Base-by-base conservation (phyloP, 2,113 vertebrate genomes). In the Engraulis encrasicolus region DNA sequence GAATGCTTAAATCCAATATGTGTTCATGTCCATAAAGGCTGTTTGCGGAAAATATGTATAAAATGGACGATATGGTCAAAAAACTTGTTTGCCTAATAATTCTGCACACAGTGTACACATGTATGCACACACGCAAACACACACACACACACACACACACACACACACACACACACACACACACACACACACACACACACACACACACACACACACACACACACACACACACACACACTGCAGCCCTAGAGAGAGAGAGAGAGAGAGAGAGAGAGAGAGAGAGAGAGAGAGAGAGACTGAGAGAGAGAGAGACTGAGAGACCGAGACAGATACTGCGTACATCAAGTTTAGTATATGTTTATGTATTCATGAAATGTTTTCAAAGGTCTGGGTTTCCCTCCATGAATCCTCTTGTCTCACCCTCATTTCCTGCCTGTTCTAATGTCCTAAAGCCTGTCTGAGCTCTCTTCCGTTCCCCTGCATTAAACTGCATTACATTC, bases 161-260 rank as follows among this genome's bases (percentile, higher is more conserved):
- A 84, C 54, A 79, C 74, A 78, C 18, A 78, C 37, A 71, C 17
- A 50, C 50, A 71, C 23, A 74, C 85, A 66, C 81, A 82, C 79
- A 82, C n/a, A 71, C 48, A 82, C 83, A 87, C 84, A 54, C 89
- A 84, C 82, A 85, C 86, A 18, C 31, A 61, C 18, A 14, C 31
- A 58, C 20, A 54, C 34, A 79, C 7, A 18, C 20, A 54, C 6
- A 79, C 78, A 48, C 19, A 66, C 23, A 54, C 20, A 78, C 45
- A 71, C 52, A 74, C 84, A 79, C 83, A 77, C 71, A 71, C 85
- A 79, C 81, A 81, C 87, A 80, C 38, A 38, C 23, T 79, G 20
- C 79, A 84, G 40, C 17, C 78, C 17, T 9, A 45, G 40, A 45
- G 40, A 45, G 9, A 45, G 3, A 45, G 40, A 45, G 40, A 45